phyloP scores from a whole-genome alignment of 2,888 invertebrate genomes.

The Ennomos quercinarius region DNA sequence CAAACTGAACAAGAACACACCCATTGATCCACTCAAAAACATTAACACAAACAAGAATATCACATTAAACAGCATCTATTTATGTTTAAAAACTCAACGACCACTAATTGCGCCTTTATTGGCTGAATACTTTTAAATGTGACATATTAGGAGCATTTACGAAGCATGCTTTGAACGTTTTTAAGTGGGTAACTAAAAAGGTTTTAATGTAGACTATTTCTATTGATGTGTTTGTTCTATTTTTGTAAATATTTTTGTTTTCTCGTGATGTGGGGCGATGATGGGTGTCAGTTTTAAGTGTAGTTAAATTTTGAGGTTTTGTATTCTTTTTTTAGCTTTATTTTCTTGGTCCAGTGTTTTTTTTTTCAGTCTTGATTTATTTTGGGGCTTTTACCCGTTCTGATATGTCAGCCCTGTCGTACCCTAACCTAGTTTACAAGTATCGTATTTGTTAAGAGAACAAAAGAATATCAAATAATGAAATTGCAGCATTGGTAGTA shows the following conservation, averaged over 20 bases:
- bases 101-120: slow-evolving; percentile 62
- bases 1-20: slow-evolving; percentile 1
- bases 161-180: slow-evolving; percentile 47
- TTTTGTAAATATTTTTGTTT: background rate
- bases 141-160: slow-evolving; percentile 60
- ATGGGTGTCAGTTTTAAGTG: slow-evolving; percentile 12
- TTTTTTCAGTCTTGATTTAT: no score
- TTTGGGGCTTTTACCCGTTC: no score
- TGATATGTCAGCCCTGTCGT: no score
- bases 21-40: slow-evolving; percentile 17
- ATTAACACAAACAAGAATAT: slow-evolving; percentile 46
- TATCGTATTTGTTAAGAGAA: no score
- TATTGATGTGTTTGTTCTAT: slow-evolving; percentile 15
- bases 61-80: slow-evolving; percentile 47
- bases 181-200: slow-evolving; percentile 49
- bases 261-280: slow-evolving; percentile 4
- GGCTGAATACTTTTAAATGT: slow-evolving; percentile 52
- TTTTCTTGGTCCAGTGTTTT: no score
- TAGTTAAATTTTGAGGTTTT: background rate
- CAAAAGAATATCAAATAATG: no score
- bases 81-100: slow-evolving; percentile 41
- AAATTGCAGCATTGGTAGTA: no score
- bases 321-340: no score
- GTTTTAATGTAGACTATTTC: slow-evolving; percentile 35
- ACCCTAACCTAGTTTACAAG: no score